A percentile compares a stretch with the other conserved stretches of the same genome.
These are phyloP conservation scores for Parauchenoglanis ngamensis DNA, from an alignment of 2,797 vertebrate species.

Conservation along the genomic window DNA sequence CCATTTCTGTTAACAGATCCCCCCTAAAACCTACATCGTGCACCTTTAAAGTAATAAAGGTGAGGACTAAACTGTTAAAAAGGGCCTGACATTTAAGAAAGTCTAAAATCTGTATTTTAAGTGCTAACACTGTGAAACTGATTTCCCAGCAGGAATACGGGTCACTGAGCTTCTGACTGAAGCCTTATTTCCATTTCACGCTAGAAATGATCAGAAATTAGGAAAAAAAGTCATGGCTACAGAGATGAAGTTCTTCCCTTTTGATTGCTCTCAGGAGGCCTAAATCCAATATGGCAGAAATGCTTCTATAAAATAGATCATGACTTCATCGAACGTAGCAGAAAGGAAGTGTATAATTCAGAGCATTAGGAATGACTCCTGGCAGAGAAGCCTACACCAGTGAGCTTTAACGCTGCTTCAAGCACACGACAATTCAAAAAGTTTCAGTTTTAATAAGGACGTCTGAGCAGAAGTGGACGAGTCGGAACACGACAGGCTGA, in stretches of 20 bases:
- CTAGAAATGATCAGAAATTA: neutral
- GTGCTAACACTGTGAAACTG: neutral
- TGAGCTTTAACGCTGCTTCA: neutral
- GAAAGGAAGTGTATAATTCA: conserved; percentile 30
- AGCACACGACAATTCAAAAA: conserved; percentile 10
- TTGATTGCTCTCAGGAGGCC: conserved; percentile 2
- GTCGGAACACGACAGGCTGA: conserved; percentile 24
- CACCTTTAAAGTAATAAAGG: neutral
- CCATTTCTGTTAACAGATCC: no score
- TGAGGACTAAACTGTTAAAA: neutral
- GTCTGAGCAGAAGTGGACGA: conserved; percentile 10
- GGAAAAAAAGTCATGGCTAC: neutral
- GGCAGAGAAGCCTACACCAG: conserved; percentile 17
- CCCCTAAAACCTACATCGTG: no score
- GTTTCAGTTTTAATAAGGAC: conserved; percentile 44
- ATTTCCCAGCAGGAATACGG: neutral
- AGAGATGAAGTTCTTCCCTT: neutral
- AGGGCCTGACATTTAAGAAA: conserved; percentile 30
- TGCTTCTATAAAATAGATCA: conserved; percentile 24
- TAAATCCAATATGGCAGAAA: conserved; percentile 20
- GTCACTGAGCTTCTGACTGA: conserved; percentile 9
- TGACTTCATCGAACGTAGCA: conserved; percentile 32
- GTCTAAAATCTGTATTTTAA: neutral
- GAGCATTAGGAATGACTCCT: conserved; percentile 17
- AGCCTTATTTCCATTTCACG: conserved; percentile 18